Evolutionary conservation across 1,140 invertebrate species (phyloP).

Genomic region (Tetraneura akinire): DNA sequence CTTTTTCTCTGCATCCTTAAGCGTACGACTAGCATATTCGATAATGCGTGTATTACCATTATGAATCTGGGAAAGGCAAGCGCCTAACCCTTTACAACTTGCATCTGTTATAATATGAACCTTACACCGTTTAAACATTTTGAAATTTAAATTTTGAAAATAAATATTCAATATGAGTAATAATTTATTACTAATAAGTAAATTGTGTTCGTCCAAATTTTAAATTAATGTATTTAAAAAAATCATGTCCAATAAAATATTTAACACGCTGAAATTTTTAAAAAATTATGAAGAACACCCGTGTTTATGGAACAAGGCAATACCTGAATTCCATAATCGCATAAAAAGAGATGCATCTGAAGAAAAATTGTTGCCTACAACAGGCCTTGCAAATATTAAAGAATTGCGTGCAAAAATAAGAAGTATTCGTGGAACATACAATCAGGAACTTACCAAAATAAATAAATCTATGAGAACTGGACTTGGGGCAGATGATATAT

Average conservation of each 20-base stretch:
- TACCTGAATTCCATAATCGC: neutral
- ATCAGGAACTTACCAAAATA: neutral
- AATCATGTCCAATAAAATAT: too few species aligned
- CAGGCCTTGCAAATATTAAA: neutral
- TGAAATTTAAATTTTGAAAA: too few species aligned
- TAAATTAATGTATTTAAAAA: too few species aligned
- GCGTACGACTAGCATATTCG: neutral
- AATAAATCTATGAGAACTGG: constrained; percentile 3
- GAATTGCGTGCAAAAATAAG: neutral
- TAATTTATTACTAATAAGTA: too few species aligned
- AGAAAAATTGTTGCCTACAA: neutral
- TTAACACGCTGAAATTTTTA: too few species aligned
- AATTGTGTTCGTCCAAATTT: too few species aligned
- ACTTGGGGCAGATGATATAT: neutral
- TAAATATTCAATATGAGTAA: too few species aligned
- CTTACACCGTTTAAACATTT: too few species aligned
- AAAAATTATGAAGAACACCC: too few species aligned
- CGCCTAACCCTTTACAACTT: neutral
- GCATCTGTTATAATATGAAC: too few species aligned
- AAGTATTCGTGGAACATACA: neutral
- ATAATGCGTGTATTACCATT: neutral
- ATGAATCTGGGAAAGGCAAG: neutral
- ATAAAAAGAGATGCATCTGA: neutral
- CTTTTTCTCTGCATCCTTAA: neutral
- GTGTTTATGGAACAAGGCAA: neutral